These are phyloP conservation scores for Epinotia nisella DNA, from an alignment of 2,888 invertebrate species.

Conservation along the genomic window DNA sequence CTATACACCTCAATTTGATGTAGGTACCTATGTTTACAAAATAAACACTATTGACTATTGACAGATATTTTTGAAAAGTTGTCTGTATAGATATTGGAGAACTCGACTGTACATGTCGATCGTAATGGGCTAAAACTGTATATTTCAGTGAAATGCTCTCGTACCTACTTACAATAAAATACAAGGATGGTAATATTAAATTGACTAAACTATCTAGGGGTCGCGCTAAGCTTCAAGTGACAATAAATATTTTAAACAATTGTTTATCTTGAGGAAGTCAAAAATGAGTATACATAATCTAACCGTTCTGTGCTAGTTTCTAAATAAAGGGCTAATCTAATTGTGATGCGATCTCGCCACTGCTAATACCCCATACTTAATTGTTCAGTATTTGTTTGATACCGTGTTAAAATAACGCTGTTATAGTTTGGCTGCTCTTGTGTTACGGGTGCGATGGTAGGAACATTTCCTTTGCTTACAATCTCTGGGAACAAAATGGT, in stretches of 20 bases:
- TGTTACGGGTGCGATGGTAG: background rate
- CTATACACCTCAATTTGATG: too few relatives aligned
- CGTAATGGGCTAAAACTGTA: background rate
- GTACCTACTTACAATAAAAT: too few relatives aligned
- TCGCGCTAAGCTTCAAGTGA: too few relatives aligned
- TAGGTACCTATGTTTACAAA: too few relatives aligned
- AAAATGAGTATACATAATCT: background rate
- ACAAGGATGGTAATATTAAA: too few relatives aligned
- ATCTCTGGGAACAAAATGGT: too few relatives aligned
- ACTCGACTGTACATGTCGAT: background rate
- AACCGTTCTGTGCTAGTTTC: conserved; percentile 8
- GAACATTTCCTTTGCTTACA: background rate
- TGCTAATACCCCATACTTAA: conserved; percentile 46
- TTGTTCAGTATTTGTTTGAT: conserved; percentile 50
- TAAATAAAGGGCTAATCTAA: conserved; percentile 10
- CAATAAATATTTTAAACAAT: too few relatives aligned
- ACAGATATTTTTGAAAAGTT: too few relatives aligned
- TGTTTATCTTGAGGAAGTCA: too few relatives aligned
- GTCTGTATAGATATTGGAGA: too few relatives aligned
- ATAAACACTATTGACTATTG: too few relatives aligned
- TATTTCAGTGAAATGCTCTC: background rate
- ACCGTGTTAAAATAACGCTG: conserved; percentile 59
- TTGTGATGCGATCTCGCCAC: conserved; percentile 37
- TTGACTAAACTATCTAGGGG: too few relatives aligned
- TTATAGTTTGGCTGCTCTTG: conserved; percentile 53